phyloP scores from a whole-genome alignment of 2,113 vertebrate genomes.

The Meles meles region DNA sequence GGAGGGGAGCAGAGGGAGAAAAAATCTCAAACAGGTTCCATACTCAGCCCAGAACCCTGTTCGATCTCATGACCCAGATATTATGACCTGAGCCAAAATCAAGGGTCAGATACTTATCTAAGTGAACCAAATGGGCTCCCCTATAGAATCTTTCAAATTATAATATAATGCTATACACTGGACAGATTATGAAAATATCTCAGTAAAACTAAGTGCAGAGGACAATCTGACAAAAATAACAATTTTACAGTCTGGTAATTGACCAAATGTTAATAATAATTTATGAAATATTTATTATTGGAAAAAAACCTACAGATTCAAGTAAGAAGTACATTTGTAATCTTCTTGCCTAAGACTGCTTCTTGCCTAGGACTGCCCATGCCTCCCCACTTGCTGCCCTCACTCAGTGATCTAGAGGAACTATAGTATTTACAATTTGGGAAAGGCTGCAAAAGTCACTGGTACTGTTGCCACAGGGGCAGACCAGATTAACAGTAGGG shows the following conservation, averaged over 20 bases:
- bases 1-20: not conserved
- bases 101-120: not conserved
- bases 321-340: not conserved
- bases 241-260: not conserved
- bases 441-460: not conserved
- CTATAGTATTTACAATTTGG: not conserved
- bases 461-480: not conserved
- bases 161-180: not conserved
- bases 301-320: not conserved
- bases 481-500: not conserved
- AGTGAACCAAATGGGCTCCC: not conserved
- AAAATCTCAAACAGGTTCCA: not conserved
- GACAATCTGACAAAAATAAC: not conserved
- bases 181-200: not conserved
- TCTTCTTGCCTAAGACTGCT: not conserved
- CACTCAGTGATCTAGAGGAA: not conserved
- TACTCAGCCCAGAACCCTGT: not conserved
- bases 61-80: not conserved
- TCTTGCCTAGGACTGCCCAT: not conserved
- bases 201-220: not conserved
- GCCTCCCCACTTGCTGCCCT: fast-evolving
- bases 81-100: not conserved
- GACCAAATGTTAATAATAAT: not conserved
- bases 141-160: not conserved
- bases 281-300: not conserved